Conservation (phyloP, 2,113 vertebrate species). For the Strigops habroptila region DNA sequence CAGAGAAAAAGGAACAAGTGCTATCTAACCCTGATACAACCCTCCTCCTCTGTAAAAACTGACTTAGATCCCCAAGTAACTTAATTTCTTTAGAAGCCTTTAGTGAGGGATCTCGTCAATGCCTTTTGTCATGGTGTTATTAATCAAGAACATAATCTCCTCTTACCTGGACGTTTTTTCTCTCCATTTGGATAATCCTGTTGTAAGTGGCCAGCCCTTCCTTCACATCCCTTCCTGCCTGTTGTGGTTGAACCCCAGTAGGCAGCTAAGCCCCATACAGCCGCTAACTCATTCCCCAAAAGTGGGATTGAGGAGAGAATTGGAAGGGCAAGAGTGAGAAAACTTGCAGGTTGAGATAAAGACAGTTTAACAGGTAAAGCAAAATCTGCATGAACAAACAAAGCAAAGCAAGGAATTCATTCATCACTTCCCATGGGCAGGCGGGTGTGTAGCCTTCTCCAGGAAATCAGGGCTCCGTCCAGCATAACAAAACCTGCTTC, state of each 20-base stretch:
- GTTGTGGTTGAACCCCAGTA: rapidly evolving
- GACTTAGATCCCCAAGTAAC: neutral
- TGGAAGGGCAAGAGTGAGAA: neutral
- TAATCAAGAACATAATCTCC: neutral
- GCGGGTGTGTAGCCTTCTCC: neutral
- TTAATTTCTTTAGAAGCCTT: neutral
- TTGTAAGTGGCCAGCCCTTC: neutral
- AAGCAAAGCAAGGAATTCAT: neutral
- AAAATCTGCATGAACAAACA: rapidly evolving
- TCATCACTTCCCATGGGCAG: rapidly evolving
- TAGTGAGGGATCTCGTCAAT: neutral
- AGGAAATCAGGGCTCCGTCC: neutral
- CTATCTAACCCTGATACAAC: neutral
- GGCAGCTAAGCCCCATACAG: neutral
- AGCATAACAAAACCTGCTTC: neutral
- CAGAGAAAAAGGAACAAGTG: neutral
- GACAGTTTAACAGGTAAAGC: neutral
- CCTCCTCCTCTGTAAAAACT: neutral
- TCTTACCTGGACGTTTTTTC: neutral
- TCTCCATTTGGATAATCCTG: neutral
- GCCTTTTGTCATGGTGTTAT: neutral
- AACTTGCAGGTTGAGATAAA: neutral
- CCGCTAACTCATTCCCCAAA: rapidly evolving
- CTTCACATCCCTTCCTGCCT: neutral
- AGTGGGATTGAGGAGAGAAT: neutral